Conservation (phyloP, 2,888 invertebrate genomes). For the Luffia ferchaultella region DNA sequence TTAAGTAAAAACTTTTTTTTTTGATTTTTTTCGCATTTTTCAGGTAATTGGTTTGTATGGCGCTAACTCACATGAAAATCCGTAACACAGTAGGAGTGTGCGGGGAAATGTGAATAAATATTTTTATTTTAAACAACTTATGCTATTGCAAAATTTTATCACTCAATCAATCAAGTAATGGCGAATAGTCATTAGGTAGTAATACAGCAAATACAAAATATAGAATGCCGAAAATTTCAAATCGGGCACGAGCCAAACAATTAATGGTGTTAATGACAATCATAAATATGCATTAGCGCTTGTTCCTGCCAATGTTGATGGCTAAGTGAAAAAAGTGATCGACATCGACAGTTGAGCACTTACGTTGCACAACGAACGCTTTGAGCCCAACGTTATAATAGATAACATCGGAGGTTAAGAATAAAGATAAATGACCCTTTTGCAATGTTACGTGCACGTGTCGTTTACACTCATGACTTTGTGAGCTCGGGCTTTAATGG, state of each 20-base stretch:
- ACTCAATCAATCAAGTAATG: too few species aligned
- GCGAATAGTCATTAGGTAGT: not conserved
- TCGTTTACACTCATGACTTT: not conserved
- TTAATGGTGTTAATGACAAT: slow-evolving; percentile 4
- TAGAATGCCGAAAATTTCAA: not conserved
- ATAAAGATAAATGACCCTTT: slow-evolving; percentile 9
- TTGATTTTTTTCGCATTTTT: too few species aligned
- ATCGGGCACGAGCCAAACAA: slow-evolving; percentile 4
- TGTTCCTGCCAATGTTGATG: not conserved
- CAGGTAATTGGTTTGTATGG: too few species aligned
- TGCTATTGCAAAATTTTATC: too few species aligned
- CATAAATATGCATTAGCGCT: slow-evolving; percentile 7
- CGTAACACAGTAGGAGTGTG: too few species aligned
- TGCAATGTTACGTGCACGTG: not conserved
- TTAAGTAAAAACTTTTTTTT: too few species aligned
- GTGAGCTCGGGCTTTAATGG: too few species aligned
- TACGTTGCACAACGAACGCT: not conserved
- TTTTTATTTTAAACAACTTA: too few species aligned
- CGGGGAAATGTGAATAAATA: too few species aligned
- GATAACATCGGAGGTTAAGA: slow-evolving; percentile 7
- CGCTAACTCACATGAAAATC: too few species aligned
- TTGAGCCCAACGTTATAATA: slow-evolving; percentile 7
- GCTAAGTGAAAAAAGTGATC: slow-evolving; percentile 5
- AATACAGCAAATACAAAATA: not conserved
- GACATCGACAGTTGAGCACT: slow-evolving; percentile 3